phyloP scores from a whole-genome alignment of 2,888 invertebrate species.

The Protonemura montana region DNA sequence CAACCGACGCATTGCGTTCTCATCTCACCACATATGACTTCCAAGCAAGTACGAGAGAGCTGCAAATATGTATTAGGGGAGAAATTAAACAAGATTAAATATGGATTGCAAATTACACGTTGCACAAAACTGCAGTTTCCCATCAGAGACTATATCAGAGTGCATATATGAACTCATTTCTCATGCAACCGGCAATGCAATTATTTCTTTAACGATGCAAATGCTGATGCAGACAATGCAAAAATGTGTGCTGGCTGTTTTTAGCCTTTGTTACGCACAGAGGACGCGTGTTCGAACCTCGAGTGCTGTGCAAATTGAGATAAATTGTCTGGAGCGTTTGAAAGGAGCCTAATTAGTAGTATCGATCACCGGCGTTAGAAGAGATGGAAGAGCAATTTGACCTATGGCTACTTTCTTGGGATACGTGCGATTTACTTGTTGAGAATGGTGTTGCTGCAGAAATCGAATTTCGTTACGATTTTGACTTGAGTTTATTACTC shows the following conservation, averaged over 20 bases:
- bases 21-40: background rate
- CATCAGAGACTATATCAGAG: background rate
- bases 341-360: constrained; percentile 9
- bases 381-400: too few species aligned
- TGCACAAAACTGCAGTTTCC: constrained; percentile 24
- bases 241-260: background rate
- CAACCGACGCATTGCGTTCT: background rate
- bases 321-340: background rate
- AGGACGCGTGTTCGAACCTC: constrained; percentile 16
- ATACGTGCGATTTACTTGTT: too few species aligned
- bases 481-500: too few species aligned
- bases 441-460: too few species aligned
- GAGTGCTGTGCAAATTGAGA: constrained; percentile 24
- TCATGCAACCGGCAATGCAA: constrained; percentile 29
- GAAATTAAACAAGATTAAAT: constrained; percentile 14
- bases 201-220: constrained; percentile 38
- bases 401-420: too few species aligned
- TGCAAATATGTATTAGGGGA: background rate
- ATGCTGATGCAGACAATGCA: constrained; percentile 26
- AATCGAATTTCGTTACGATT: too few species aligned
- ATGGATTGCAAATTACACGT: constrained; percentile 34
- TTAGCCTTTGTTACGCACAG: background rate
- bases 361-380: background rate
- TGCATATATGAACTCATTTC: constrained; percentile 27
- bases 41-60: background rate